phyloP scores from a whole-genome alignment of 1,140 invertebrate genomes.

The Brachionus manjavacas region DNA sequence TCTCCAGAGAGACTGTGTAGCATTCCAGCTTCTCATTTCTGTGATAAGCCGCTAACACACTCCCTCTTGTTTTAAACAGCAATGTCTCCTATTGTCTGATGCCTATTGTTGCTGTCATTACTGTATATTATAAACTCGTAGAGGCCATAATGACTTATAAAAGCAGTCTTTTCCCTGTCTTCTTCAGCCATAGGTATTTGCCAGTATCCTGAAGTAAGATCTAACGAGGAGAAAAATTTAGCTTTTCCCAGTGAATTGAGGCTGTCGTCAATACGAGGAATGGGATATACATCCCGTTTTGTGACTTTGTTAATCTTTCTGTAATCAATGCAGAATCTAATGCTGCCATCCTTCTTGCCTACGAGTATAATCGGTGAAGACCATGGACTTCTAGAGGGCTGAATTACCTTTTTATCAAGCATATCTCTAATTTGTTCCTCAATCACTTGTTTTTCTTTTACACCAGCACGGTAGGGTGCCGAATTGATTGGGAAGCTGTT shows the following conservation, averaged over 20 bases:
- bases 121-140: too few species aligned
- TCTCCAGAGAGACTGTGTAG: too few species aligned
- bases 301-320: constrained; percentile 18
- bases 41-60: too few species aligned
- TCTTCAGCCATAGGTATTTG: background rate
- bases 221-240: background rate
- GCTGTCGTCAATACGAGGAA: constrained; percentile 32
- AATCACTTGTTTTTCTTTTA: background rate
- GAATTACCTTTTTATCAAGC: constrained; percentile 30
- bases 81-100: too few species aligned
- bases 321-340: constrained; percentile 35
- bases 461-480: background rate
- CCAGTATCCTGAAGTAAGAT: constrained; percentile 26
- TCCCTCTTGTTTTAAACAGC: too few species aligned
- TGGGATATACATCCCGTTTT: constrained; percentile 27
- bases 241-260: background rate
- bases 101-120: too few species aligned
- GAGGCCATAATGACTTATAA: background rate
- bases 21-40: too few species aligned
- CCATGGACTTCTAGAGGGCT: background rate
- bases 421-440: constrained; percentile 14
- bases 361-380: background rate
- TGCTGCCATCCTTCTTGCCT: background rate
- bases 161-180: background rate
- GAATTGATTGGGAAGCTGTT: background rate